These are phyloP conservation scores for Alcedo quadribrachys DNA, from an alignment of 2,797 vertebrate species.

Conservation along the genomic window DNA sequence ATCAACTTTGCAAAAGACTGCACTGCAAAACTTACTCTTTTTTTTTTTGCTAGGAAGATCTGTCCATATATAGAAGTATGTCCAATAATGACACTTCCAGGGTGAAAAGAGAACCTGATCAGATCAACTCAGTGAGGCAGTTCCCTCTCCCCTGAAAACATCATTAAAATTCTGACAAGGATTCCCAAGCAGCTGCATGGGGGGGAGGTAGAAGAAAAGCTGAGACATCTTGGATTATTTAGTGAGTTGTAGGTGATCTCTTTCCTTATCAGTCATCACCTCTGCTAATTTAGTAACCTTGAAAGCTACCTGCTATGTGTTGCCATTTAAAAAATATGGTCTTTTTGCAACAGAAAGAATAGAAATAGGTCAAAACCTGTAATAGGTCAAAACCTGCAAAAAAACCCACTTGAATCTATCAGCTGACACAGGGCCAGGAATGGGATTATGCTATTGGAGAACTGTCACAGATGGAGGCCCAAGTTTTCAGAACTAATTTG, in stretches of 20 bases:
- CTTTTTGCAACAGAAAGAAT: background rate
- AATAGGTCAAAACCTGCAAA: background rate
- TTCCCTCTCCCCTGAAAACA: background rate
- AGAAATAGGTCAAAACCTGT: background rate
- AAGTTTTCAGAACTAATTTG: slow-evolving; percentile 4
- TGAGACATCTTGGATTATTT: background rate
- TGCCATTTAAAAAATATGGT: background rate
- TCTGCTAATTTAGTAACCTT: background rate
- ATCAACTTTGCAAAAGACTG: background rate
- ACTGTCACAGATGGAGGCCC: background rate
- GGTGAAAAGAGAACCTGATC: background rate
- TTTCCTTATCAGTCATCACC: background rate
- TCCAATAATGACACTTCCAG: background rate
- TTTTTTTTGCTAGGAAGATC: background rate
- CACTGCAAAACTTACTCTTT: background rate
- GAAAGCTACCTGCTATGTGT: background rate
- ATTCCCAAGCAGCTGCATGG: background rate
- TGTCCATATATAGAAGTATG: background rate
- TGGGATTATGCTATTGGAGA: background rate
- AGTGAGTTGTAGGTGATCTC: background rate
- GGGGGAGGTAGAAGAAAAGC: background rate
- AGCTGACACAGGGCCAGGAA: background rate
- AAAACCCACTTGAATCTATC: background rate
- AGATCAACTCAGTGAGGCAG: background rate
- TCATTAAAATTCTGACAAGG: background rate